Conservation (phyloP, 2,797 vertebrate species). For the Phalanger gymnotis region DNA sequence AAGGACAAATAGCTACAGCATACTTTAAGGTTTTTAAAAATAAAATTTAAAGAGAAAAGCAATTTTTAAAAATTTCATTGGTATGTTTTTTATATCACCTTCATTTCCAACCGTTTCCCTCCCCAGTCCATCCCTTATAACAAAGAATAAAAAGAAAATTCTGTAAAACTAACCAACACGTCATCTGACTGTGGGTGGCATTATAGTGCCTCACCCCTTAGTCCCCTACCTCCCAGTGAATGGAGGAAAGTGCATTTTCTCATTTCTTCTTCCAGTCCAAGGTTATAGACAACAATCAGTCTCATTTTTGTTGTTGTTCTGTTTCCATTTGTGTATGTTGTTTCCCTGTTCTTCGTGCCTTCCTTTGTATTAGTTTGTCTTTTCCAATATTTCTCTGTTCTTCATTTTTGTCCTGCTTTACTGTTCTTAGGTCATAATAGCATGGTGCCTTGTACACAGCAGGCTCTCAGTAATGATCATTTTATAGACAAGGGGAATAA, state of each 20-base stretch:
- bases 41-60: background rate
- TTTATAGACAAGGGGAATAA: constrained; percentile 9
- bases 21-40: background rate
- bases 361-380: background rate
- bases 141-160: background rate
- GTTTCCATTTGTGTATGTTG: too few relatives aligned
- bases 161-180: too few relatives aligned
- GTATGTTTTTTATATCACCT: background rate
- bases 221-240: too few relatives aligned
- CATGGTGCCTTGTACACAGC: background rate
- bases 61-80: background rate
- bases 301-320: too few relatives aligned
- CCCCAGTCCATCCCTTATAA: background rate
- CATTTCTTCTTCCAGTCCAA: too few relatives aligned
- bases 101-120: background rate
- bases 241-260: too few relatives aligned
- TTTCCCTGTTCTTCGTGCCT: background rate
- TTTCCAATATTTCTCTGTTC: too few relatives aligned
- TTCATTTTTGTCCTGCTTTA: background rate
- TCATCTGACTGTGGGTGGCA: too few relatives aligned
- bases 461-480: background rate
- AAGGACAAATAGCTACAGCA: too few relatives aligned
- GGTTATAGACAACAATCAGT: too few relatives aligned
- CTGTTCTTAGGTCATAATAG: background rate
- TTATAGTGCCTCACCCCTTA: too few relatives aligned